Percentiles rank a stretch among this genome's conserved stretches.
Evolutionary conservation across 2,797 vertebrate species (phyloP).

Genomic region (Iguana delicatissima): DNA sequence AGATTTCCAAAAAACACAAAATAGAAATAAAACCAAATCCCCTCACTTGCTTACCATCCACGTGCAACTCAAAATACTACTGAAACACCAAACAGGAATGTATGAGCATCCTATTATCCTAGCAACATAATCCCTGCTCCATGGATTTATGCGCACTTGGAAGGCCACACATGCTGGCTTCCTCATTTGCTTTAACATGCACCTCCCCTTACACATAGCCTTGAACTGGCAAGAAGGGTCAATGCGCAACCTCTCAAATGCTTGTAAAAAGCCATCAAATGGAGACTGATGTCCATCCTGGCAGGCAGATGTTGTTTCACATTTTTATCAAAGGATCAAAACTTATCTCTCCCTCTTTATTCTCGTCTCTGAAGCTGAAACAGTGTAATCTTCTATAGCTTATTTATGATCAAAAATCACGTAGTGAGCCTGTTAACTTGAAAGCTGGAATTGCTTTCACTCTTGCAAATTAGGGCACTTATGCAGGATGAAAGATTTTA

Average conservation of each 20-base stretch:
- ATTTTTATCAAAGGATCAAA: background rate
- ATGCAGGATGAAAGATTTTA: background rate
- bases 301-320: background rate
- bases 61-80: constrained; percentile 13
- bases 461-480: background rate
- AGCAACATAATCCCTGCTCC: background rate
- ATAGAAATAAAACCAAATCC: background rate
- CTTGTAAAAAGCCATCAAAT: background rate
- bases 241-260: background rate
- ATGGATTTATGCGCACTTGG: background rate
- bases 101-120: background rate
- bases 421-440: background rate
- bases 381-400: background rate
- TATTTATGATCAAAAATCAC: background rate
- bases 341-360: background rate
- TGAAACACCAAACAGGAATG: constrained; percentile 17
- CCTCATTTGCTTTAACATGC: background rate
- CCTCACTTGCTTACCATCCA: background rate
- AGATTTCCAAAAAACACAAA: background rate
- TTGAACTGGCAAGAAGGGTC: background rate
- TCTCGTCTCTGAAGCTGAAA: background rate
- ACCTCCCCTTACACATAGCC: background rate
- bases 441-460: background rate
- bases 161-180: background rate
- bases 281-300: background rate